Conservation (phyloP, 2,888 invertebrate species). For the Leptinotarsa rubiginosa region DNA sequence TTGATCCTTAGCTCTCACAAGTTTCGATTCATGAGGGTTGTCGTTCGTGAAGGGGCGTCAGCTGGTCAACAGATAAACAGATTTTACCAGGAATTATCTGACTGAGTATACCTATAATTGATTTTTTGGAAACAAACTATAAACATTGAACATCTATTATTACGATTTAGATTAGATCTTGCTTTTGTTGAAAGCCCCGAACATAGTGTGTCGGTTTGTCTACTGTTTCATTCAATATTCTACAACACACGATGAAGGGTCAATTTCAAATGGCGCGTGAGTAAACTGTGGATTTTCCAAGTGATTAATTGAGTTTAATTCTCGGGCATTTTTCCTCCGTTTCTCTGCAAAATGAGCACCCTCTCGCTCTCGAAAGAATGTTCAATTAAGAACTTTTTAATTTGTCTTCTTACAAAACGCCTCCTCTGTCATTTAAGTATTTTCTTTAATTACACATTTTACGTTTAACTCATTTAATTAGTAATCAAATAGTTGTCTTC, state of each 20-base stretch:
- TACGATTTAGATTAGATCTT: too few species aligned
- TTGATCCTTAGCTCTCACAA: too few species aligned
- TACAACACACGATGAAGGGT: conserved; percentile 34
- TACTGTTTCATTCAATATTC: neutral
- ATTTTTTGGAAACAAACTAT: too few species aligned
- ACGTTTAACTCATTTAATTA: conserved; percentile 51
- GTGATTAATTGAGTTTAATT: conserved; percentile 58
- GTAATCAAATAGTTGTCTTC: conserved; percentile 45
- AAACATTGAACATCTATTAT: too few species aligned
- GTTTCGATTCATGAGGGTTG: too few species aligned
- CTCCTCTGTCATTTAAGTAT: conserved; percentile 51
- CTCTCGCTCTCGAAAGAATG: conserved; percentile 53
- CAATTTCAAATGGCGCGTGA: conserved; percentile 46
- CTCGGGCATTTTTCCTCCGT: conserved; percentile 49
- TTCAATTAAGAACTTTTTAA: conserved; percentile 60
- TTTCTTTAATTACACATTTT: conserved; percentile 54
- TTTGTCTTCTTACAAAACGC: conserved; percentile 53
- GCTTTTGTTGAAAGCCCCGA: too few species aligned
- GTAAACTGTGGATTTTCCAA: conserved; percentile 52
- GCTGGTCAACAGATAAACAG: too few species aligned
- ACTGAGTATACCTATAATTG: too few species aligned
- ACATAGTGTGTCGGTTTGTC: neutral
- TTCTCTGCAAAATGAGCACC: conserved; percentile 36
- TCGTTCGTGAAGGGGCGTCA: too few species aligned
- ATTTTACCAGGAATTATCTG: too few species aligned